phyloP scores from a whole-genome alignment of 2,797 vertebrate genomes.

The Nannoperca australis region DNA sequence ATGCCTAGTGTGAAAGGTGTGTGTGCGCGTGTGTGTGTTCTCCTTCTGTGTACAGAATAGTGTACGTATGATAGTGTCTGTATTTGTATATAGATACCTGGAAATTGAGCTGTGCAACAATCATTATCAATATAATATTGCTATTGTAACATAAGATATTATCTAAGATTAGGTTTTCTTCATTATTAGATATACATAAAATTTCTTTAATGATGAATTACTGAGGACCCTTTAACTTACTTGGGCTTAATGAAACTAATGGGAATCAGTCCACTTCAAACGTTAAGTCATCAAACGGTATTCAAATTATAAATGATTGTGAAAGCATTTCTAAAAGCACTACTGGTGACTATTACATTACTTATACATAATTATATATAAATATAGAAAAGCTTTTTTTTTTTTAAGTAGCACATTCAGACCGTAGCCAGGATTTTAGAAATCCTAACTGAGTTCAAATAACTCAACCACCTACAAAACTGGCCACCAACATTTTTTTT shows the following conservation, averaged over 20 bases:
- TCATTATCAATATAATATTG: background rate
- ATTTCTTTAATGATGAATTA: background rate
- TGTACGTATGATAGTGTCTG: background rate
- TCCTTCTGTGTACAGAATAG: conserved; percentile 15
- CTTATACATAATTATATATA: too few relatives aligned
- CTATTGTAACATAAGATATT: background rate
- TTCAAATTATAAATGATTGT: background rate
- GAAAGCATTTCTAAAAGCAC: background rate
- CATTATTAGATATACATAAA: background rate
- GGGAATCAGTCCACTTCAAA: background rate
- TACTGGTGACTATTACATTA: background rate
- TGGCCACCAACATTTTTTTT: too few relatives aligned
- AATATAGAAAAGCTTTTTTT: background rate
- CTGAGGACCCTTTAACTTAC: too few relatives aligned
- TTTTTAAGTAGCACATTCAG: background rate
- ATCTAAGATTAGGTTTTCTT: background rate
- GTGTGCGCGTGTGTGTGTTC: conserved; percentile 19
- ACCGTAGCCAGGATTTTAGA: background rate
- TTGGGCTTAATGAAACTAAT: background rate
- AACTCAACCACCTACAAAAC: background rate
- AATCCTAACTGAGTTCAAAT: background rate
- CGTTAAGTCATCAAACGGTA: background rate
- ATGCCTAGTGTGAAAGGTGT: conserved; percentile 12
- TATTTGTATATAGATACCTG: conserved; percentile 2
- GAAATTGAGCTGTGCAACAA: background rate